Evolutionary conservation across 2,797 vertebrate species (phyloP), one percentile per base, ranked within the genome.

Genomic region (Cossypha polioptera): DNA sequence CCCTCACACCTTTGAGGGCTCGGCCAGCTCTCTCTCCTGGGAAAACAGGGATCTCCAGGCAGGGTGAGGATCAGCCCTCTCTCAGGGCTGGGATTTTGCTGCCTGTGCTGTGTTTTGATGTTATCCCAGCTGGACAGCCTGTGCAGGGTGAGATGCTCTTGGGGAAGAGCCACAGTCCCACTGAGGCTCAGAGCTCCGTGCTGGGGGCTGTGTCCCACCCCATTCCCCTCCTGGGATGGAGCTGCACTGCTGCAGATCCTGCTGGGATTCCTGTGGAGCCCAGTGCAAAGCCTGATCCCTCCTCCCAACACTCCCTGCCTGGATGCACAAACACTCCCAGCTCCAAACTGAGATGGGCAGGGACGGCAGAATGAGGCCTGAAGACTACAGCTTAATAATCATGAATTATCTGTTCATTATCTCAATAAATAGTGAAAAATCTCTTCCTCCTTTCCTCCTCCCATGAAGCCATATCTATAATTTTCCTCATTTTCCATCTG

Each of bases 351-450:
- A 66, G 65, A 35, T 28, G 58, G 63, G 36, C 40, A 83, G 68
- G 87, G 51, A 47, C 1, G 10, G 71, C 82, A 94, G 76, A 84
- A 91, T 11, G 35, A 79, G 83, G 45, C 90, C 88, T 81, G 59
- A 88, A 79, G 59, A 50, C 76, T 94, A 94, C 66, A 86, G 51
- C 78, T 96, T 92, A 94, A 95, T 96, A 94, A 94, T 94, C 42
- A 86, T 86, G 73, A 96, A 94, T 91, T 94, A 96, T 92, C 87
- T 94, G 86, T 88, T 95, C 83, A 93, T 96, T 97, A 96, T 88
- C 69, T 57, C 77, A 95, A 97, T 92, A 95, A 96, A 95, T 26
- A 88, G 82, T 92, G 90, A 96, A 94, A 94, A 93, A 95, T 95
- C 48, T 95, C 92, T 92, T 94, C 79, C 90, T 93, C 53, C 19